Percentiles rank a stretch among this genome's conserved stretches.
Evolutionary conservation across 2,888 invertebrate species (phyloP).

Genomic region (Eupithecia tripunctaria): DNA sequence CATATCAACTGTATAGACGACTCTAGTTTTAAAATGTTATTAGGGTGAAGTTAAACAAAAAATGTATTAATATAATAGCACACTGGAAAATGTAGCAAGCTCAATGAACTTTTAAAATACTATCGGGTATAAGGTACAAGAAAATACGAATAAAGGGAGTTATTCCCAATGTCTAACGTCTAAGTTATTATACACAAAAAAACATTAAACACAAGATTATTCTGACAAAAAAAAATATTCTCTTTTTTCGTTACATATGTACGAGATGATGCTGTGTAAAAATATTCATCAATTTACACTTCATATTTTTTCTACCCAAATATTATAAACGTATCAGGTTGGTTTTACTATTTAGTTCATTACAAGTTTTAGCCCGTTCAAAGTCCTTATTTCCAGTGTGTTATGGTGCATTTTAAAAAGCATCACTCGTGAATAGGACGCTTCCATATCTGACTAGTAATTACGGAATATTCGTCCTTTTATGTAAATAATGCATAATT

Average conservation of each 20-base stretch:
- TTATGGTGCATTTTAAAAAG: background rate
- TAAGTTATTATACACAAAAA: too few relatives aligned
- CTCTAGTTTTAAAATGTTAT: slow-evolving; percentile 55
- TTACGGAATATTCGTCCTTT: slow-evolving; percentile 42
- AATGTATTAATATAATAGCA: slow-evolving; percentile 1
- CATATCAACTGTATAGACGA: slow-evolving; percentile 78
- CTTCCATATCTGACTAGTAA: slow-evolving; percentile 61
- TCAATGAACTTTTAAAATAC: background rate
- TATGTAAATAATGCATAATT: slow-evolving; percentile 54
- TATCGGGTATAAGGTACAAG: background rate
- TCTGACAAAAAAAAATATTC: too few relatives aligned
- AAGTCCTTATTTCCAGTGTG: background rate
- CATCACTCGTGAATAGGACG: slow-evolving; percentile 48
- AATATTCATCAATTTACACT: background rate
- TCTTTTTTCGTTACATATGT: too few relatives aligned
- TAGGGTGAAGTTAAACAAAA: too few relatives aligned
- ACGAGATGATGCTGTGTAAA: background rate
- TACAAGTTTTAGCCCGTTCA: background rate
- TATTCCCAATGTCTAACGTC: too few relatives aligned
- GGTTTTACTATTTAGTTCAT: background rate
- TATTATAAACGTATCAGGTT: background rate
- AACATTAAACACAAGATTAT: too few relatives aligned
- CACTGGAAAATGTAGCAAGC: background rate
- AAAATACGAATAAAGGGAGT: background rate
- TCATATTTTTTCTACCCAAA: background rate